Percentiles rank a stretch among this genome's conserved stretches.
Conservation (phyloP, 2,888 invertebrate species). For the Torymus aiolomorphi region DNA sequence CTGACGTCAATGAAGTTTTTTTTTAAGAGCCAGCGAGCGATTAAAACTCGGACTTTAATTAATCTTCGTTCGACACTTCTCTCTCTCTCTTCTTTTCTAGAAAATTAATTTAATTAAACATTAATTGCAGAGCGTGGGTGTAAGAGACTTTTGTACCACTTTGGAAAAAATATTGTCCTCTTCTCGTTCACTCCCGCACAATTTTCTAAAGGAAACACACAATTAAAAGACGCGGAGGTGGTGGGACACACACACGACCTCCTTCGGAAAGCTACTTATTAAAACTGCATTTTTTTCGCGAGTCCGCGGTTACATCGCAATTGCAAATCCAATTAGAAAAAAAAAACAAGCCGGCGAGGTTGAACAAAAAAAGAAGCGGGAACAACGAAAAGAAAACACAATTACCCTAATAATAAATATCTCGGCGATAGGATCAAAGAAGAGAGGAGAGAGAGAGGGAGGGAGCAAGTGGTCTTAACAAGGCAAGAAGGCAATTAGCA, state of each 20-base stretch:
- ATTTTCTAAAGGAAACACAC: no score
- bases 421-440: conserved; percentile 42
- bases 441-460: neutral
- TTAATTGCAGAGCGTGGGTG: no score
- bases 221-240: no score
- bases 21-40: neutral
- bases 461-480: conserved; percentile 37
- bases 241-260: no score
- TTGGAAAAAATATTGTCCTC: no score
- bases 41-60: neutral
- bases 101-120: no score
- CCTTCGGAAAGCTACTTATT: neutral
- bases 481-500: conserved; percentile 44
- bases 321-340: conserved; percentile 1
- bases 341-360: neutral
- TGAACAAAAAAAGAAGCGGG: neutral
- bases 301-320: neutral
- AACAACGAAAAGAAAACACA: conserved; percentile 22
- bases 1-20: no score
- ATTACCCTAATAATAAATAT: conserved; percentile 53
- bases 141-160: no score
- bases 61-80: no score
- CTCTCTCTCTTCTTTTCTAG: no score
- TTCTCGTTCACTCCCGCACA: no score
- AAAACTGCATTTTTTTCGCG: neutral